Percentiles rank a stretch among this genome's conserved stretches.
phyloP scores from a whole-genome alignment of 2,888 invertebrate genomes.

The Lagria hirta region DNA sequence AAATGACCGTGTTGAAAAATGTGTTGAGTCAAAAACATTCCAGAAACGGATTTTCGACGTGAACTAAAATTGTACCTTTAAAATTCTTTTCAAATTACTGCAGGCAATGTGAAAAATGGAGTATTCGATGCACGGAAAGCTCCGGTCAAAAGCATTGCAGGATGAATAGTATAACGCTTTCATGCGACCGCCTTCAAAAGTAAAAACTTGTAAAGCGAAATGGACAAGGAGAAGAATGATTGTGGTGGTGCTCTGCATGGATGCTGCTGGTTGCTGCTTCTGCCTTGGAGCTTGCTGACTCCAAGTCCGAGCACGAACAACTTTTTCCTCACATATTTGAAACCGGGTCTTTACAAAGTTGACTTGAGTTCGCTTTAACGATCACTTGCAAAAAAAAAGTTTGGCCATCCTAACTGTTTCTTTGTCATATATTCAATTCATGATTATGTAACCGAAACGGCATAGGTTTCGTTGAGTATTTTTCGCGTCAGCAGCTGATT shows the following conservation, averaged over 20 bases:
- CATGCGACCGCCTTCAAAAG: slow-evolving; percentile 34
- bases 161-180: slow-evolving; percentile 31
- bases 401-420: slow-evolving; percentile 33
- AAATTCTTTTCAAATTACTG: too few relatives aligned
- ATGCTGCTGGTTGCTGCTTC: slow-evolving; percentile 21
- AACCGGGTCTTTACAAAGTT: slow-evolving; percentile 36
- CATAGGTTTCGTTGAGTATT: too few relatives aligned
- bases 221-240: slow-evolving; percentile 33
- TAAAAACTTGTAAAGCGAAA: slow-evolving; percentile 43
- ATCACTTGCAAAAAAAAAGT: slow-evolving; percentile 31
- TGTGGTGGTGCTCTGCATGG: slow-evolving; percentile 27
- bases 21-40: too few relatives aligned
- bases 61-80: too few relatives aligned
- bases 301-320: slow-evolving; percentile 35
- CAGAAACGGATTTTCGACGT: too few relatives aligned
- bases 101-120: too few relatives aligned
- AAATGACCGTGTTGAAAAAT: too few relatives aligned
- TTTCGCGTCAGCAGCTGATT: too few relatives aligned
- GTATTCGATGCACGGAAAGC: slow-evolving; percentile 20
- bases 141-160: slow-evolving; percentile 21
- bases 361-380: slow-evolving; percentile 32
- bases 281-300: slow-evolving; percentile 20
- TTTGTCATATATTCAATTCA: slow-evolving; percentile 21
- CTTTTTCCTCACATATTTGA: slow-evolving; percentile 40
- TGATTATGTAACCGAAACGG: too few relatives aligned